phyloP scores from a whole-genome alignment of 2,888 invertebrate species.

The Ischnus inquisitorius region DNA sequence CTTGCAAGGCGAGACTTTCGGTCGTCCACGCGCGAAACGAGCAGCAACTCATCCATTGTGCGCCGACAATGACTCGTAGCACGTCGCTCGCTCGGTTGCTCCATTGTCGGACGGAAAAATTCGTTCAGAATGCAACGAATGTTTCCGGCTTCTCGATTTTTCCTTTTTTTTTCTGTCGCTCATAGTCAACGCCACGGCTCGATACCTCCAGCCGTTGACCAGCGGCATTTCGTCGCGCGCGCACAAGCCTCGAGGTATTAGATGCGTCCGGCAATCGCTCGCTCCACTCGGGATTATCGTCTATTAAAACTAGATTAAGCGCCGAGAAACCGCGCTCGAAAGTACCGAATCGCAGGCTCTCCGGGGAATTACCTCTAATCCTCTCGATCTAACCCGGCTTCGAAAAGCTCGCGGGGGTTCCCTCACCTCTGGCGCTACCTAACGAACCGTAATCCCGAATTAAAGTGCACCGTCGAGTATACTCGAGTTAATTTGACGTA shows the following conservation, averaged over 20 bases:
- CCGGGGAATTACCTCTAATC: slow-evolving; percentile 71
- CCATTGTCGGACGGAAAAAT: slow-evolving; percentile 62
- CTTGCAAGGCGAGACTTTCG: slow-evolving; percentile 49
- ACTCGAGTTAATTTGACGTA: slow-evolving; percentile 64
- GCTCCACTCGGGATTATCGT: slow-evolving; percentile 72
- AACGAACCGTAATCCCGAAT: slow-evolving; percentile 79
- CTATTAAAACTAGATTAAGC: slow-evolving; percentile 80
- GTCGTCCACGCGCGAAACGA: slow-evolving; percentile 67
- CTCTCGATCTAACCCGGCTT: slow-evolving; percentile 74
- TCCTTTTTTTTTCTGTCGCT: slow-evolving; percentile 54
- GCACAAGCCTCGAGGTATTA: slow-evolving; percentile 25
- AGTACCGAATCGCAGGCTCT: slow-evolving; percentile 32
- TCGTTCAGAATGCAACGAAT: slow-evolving; percentile 65
- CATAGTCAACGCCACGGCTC: slow-evolving; percentile 43
- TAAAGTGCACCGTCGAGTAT: slow-evolving; percentile 74
- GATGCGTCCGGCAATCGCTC: slow-evolving; percentile 23
- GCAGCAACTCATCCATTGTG: slow-evolving; percentile 67
- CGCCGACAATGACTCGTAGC: slow-evolving; percentile 62
- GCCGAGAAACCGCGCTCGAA: slow-evolving; percentile 54
- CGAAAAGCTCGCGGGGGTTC: slow-evolving; percentile 66
- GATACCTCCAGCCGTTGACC: slow-evolving; percentile 40
- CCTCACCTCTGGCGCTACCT: slow-evolving; percentile 64
- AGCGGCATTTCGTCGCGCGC: slow-evolving; percentile 34
- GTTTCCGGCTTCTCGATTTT: slow-evolving; percentile 59
- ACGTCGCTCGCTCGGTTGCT: slow-evolving; percentile 34